Conservation (phyloP, 2,797 vertebrate species). For the Pterois miles region DNA sequence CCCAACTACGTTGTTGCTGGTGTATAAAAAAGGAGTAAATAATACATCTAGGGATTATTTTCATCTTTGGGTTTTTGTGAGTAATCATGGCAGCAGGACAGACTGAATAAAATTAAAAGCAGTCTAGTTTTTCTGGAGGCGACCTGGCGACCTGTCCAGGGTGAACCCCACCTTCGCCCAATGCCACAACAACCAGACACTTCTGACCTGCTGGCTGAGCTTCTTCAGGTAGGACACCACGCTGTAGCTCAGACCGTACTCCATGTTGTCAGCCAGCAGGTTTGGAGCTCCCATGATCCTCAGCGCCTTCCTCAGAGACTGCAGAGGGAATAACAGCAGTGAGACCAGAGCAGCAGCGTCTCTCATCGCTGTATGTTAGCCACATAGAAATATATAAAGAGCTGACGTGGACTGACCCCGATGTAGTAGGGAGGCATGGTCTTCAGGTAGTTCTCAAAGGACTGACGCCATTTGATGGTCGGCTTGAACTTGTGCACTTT, state of each 20-base stretch:
- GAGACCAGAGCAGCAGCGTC: not conserved
- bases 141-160: too few relatives aligned
- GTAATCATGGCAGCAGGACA: too few relatives aligned
- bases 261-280: conserved; percentile 98
- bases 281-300: conserved; percentile 99
- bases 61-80: too few relatives aligned
- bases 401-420: conserved; percentile 81
- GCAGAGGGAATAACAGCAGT: conserved; percentile 38
- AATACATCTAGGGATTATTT: too few relatives aligned
- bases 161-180: too few relatives aligned
- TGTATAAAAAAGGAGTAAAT: too few relatives aligned
- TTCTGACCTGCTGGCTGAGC: conserved; percentile 96
- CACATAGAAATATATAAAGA: not conserved
- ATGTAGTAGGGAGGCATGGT: conserved; percentile 98
- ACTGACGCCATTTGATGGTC: conserved; percentile 97
- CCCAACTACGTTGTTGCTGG: too few relatives aligned
- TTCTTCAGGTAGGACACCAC: conserved; percentile 99
- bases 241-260: conserved; percentile 99
- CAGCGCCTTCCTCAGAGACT: conserved; percentile 98
- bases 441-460: conserved; percentile 99
- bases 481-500: conserved; percentile 99
- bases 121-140: too few relatives aligned
- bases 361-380: too few relatives aligned
- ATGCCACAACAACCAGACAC: too few relatives aligned
- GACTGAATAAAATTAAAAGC: too few relatives aligned